Conservation (phyloP, 2,888 invertebrate species). For the Synergus itoensis region DNA sequence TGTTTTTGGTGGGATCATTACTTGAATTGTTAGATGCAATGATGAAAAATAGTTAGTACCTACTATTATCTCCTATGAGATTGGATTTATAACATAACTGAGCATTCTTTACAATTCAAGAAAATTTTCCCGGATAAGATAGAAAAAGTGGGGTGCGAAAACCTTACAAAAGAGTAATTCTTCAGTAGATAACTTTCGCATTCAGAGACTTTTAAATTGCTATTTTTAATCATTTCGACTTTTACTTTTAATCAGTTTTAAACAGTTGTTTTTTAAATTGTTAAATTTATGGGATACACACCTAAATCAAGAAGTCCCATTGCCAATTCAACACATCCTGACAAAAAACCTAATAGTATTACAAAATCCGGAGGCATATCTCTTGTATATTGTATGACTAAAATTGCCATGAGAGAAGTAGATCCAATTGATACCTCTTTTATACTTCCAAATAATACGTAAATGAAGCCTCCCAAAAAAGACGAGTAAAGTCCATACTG, state of each 20-base stretch:
- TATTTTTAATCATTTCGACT: background rate
- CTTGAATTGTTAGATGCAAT: too few relatives aligned
- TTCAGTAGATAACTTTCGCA: too few relatives aligned
- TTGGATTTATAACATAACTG: too few relatives aligned
- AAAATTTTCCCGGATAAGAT: too few relatives aligned
- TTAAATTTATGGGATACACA: conserved; percentile 72
- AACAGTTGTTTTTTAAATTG: conserved; percentile 38
- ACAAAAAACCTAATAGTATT: conserved; percentile 87
- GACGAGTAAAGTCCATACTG: conserved; percentile 95
- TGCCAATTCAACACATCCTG: conserved; percentile 87
- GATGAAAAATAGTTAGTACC: too few relatives aligned
- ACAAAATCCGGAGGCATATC: conserved; percentile 86
- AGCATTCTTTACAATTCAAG: too few relatives aligned
- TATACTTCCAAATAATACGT: conserved; percentile 83
- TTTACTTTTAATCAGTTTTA: conserved; percentile 19
- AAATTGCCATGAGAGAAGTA: conserved; percentile 93
- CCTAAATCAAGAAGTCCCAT: conserved; percentile 92
- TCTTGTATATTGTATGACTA: conserved; percentile 87
- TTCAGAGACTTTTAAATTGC: too few relatives aligned
- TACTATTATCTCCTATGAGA: too few relatives aligned
- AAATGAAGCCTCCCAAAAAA: conserved; percentile 91
- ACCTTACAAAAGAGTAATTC: too few relatives aligned
- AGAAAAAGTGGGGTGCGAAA: too few relatives aligned
- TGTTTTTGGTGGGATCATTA: too few relatives aligned
- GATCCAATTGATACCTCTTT: conserved; percentile 95